A percentile compares a stretch with the other conserved stretches of the same genome.
Conservation (phyloP, 1,140 invertebrate genomes). For the Ips typographus region DNA sequence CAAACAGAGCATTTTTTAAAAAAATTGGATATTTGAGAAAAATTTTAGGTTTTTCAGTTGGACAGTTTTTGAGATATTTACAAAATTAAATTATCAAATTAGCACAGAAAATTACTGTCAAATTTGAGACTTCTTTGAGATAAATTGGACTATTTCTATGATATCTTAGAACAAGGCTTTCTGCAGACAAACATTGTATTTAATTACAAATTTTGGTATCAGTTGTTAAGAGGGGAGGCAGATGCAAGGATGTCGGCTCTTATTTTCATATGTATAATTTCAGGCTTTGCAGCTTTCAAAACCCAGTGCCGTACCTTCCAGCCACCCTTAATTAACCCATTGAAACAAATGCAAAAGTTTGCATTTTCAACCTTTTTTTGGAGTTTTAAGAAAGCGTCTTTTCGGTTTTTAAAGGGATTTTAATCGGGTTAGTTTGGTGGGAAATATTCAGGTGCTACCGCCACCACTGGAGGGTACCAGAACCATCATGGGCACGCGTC, state of each 20-base stretch:
- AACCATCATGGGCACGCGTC: conserved; percentile 24
- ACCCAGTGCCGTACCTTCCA: not conserved
- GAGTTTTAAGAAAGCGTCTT: not conserved
- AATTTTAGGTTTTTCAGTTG: too few species aligned
- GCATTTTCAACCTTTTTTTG: not conserved
- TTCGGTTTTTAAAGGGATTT: not conserved
- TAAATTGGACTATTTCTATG: too few species aligned
- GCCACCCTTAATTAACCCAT: not conserved
- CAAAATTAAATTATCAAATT: too few species aligned
- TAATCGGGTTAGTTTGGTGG: not conserved
- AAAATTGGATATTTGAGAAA: too few species aligned
- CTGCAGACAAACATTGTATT: not conserved
- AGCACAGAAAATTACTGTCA: too few species aligned
- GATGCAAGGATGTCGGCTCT: conserved; percentile 5
- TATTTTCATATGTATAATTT: not conserved
- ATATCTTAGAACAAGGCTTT: too few species aligned
- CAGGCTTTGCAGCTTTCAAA: not conserved
- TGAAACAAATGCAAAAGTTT: not conserved
- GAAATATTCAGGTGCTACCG: not conserved
- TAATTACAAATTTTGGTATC: not conserved
- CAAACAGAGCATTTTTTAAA: too few species aligned
- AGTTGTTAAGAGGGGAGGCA: not conserved
- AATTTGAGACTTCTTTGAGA: too few species aligned
- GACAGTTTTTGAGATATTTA: too few species aligned
- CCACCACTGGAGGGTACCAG: not conserved